These are phyloP conservation scores for Eupithecia subumbrata DNA, from an alignment of 2,888 invertebrate species.

Conservation along the genomic window DNA sequence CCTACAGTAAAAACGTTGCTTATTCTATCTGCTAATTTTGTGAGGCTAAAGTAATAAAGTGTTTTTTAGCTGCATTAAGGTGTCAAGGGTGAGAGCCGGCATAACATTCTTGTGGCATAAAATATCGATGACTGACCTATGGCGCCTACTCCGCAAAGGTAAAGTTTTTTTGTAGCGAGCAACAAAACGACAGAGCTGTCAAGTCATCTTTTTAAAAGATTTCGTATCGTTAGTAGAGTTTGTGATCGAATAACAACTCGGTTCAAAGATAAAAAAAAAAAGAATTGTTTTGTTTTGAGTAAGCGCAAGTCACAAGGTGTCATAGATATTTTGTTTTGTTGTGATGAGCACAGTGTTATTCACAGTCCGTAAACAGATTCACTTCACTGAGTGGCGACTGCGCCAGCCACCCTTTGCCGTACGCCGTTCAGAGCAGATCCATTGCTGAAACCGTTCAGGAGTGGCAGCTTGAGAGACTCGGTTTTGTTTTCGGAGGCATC, in stretches of 20 bases:
- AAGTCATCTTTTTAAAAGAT: background rate
- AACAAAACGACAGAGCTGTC: background rate
- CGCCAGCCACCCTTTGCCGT: constrained; percentile 76
- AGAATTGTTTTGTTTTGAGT: background rate
- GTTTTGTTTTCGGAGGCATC: constrained; percentile 51
- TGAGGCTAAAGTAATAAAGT: background rate
- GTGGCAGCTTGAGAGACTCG: constrained; percentile 67
- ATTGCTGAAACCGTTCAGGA: constrained; percentile 77
- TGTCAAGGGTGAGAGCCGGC: background rate
- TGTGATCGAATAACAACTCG: background rate
- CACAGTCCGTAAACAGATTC: constrained; percentile 32
- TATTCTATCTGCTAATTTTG: background rate
- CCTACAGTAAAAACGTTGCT: background rate
- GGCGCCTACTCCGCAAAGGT: background rate
- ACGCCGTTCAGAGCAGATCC: constrained; percentile 72
- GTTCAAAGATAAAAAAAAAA: too few relatives aligned
- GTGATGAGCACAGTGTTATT: constrained; percentile 34
- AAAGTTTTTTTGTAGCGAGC: background rate
- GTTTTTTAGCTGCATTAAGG: background rate
- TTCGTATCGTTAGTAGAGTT: background rate
- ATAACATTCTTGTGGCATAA: background rate
- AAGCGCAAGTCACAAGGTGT: background rate
- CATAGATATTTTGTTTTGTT: constrained; percentile 5
- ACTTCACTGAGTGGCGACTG: constrained; percentile 74
- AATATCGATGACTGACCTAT: background rate